phyloP scores from a whole-genome alignment of 2,888 invertebrate genomes.

The Mellilla xanthometata region DNA sequence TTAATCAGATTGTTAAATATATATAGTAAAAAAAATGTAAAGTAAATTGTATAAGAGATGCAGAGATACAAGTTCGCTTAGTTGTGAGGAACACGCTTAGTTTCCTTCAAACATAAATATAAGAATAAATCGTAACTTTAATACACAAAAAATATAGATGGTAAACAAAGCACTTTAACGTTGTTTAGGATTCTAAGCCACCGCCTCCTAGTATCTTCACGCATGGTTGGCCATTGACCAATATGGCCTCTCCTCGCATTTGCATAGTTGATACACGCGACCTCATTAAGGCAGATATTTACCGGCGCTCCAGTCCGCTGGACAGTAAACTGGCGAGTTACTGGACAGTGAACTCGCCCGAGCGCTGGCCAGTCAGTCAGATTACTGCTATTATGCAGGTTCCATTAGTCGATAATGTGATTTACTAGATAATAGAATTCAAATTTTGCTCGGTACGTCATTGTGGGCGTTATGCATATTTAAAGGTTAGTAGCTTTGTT shows the following conservation, averaged over 20 bases:
- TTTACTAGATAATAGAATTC: not conserved
- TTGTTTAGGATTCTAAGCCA: not conserved
- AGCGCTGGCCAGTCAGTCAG: not conserved
- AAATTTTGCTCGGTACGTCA: not conserved
- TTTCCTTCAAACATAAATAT: too few relatives aligned
- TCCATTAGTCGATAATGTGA: constrained; percentile 13
- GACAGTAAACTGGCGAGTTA: not conserved
- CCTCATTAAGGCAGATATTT: constrained; percentile 20
- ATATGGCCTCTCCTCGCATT: constrained; percentile 56
- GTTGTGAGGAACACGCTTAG: too few relatives aligned
- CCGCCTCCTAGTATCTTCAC: constrained; percentile 44
- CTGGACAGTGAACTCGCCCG: not conserved
- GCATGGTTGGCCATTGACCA: constrained; percentile 60
- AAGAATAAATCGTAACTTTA: too few relatives aligned
- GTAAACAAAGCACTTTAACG: too few relatives aligned
- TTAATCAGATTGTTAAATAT: too few relatives aligned
- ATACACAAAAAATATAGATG: too few relatives aligned
- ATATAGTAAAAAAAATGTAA: too few relatives aligned
- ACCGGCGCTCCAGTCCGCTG: constrained; percentile 1
- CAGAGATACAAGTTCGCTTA: too few relatives aligned
- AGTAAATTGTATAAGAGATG: too few relatives aligned
- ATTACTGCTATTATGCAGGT: constrained; percentile 8
- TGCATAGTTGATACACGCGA: constrained; percentile 55
- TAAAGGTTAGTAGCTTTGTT: too few relatives aligned
- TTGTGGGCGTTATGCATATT: too few relatives aligned